Base-by-base conservation (phyloP, 2,888 invertebrate species). In the Leptopterna dolabrata region DNA sequence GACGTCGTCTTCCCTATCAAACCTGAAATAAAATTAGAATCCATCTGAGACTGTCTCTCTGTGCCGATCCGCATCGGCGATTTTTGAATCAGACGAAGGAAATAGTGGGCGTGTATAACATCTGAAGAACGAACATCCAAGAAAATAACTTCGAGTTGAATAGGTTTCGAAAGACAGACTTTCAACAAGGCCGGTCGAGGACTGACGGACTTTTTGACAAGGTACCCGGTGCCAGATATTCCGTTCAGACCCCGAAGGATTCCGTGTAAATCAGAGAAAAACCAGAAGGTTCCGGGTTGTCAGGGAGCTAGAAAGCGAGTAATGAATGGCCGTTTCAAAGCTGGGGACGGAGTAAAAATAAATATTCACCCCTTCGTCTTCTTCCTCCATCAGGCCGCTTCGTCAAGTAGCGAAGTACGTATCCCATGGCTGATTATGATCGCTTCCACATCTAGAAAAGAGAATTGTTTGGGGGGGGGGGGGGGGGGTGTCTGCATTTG, bases 251-350 rank as follows among this genome's bases (percentile, higher is more conserved):
- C n/a, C 19, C 30, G n/a, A 16, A 71, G 71, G 24, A 27, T 47
- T 83, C 70, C 41, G 70, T 70, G 41, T 83, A 83, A 83, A 83
- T 83, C 83, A 83, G 63, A 70, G 55, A 55, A 71, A 83, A 83
- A 83, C 83, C 19, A 83, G 83, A 45, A 24, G 78, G 78, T 45
- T 45, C 78, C 78, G 73, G 36, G 78, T 78, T 45, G 45, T 78
- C 78, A 27, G 41, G 27, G 43, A 78, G 45, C 78, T 24, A n/a
- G 78, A 45, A 43, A 45, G 43, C 78, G 36, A 19, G 43, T 43
- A 78, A 78, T 78, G 41, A 78, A 78, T 45, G 78, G 45, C 43
- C 45, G 19, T 83, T 83, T 70, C 83, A 70, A 30, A 29, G 83
- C 30, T n/a, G 41, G 47, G 73, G 19, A 19, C 36, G 36, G 70